phyloP scores from a whole-genome alignment of 2,888 invertebrate species.

The Lymantria monacha region DNA sequence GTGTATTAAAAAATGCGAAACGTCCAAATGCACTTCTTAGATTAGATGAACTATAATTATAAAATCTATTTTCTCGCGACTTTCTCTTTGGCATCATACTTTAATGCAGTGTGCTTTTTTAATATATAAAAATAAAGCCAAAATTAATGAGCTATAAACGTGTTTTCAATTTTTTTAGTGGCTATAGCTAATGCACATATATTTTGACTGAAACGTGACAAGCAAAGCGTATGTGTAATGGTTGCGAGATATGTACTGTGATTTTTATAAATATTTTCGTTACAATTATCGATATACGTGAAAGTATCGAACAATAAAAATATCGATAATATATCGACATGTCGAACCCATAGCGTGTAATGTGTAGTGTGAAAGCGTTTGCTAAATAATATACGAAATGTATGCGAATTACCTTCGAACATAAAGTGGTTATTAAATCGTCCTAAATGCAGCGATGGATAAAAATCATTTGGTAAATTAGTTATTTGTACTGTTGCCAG shows the following conservation, averaged over 20 bases:
- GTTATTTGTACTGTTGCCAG: slow-evolving; percentile 27
- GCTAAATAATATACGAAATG: slow-evolving; percentile 53
- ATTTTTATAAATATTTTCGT: not conserved
- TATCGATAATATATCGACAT: not conserved
- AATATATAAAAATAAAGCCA: no score
- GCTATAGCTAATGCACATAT: slow-evolving; percentile 11
- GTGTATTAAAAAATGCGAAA: no score
- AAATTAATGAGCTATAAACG: no score
- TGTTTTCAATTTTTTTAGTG: no score
- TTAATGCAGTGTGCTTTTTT: no score
- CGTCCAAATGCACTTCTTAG: no score
- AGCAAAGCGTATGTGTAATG: slow-evolving; percentile 19
- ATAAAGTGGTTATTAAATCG: slow-evolving; percentile 89
- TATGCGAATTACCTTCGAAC: slow-evolving; percentile 86
- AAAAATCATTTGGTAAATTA: slow-evolving; percentile 60
- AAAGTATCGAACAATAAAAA: not conserved
- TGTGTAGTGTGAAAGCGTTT: slow-evolving; percentile 51
- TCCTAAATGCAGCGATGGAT: slow-evolving; percentile 84
- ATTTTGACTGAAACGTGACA: slow-evolving; percentile 7
- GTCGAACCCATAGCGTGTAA: slow-evolving; percentile 39
- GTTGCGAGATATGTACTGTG: not conserved
- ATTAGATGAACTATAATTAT: no score
- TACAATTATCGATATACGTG: not conserved
- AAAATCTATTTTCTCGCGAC: no score
- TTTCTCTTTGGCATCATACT: no score